Evolutionary conservation across 2,113 vertebrate species (phyloP).

Genomic region (Campylorhamphus procurvoides): DNA sequence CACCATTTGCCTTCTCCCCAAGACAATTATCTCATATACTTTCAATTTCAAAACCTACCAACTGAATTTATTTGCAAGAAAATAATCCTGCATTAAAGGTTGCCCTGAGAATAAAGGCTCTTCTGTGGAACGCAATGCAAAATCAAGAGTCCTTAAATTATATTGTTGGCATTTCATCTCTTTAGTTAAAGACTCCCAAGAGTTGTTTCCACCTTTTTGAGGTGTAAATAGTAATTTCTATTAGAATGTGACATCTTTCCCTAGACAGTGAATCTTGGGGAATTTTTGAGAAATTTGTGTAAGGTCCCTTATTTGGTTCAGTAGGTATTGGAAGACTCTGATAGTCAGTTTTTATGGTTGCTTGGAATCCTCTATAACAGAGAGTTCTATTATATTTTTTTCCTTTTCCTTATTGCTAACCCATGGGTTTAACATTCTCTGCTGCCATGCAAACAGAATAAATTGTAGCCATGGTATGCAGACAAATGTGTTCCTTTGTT

Average conservation of each 20-base stretch:
- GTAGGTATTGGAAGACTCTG: neutral
- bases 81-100: neutral
- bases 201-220: neutral
- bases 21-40: neutral
- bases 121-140: neutral
- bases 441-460: slow-evolving; percentile 3
- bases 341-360: neutral
- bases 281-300: neutral
- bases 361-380: neutral
- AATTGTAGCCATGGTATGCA: slow-evolving; percentile 22
- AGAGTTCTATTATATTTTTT: neutral
- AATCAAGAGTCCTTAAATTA: neutral
- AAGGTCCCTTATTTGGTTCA: neutral
- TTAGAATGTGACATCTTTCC: neutral
- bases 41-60: neutral
- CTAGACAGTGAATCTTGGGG: neutral
- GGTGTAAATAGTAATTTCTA: neutral
- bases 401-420: neutral
- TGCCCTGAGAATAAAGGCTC: neutral
- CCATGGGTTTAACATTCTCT: neutral
- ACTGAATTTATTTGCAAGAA: neutral
- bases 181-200: neutral
- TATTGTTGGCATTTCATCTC: neutral
- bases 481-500: slow-evolving; percentile 28
- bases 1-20: neutral